Evolutionary conservation across 2,113 vertebrate species (phyloP), one percentile per base, ranked within the genome.

Genomic region (Oceanodroma tethys): DNA sequence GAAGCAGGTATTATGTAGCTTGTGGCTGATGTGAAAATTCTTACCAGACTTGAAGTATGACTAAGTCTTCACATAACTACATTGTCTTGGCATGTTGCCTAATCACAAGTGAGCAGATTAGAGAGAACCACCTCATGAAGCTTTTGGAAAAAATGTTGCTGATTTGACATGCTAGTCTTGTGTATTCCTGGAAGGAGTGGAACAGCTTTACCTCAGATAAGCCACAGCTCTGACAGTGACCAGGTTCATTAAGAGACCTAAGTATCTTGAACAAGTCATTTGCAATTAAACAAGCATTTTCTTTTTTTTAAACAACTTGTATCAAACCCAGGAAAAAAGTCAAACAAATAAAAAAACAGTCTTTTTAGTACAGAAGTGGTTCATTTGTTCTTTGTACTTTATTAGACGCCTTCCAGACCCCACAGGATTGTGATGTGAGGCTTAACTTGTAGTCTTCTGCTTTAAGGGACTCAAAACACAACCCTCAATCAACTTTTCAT

Each of bases 1-100:
- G 56, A 62, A 42, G 32, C 50, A 47, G 60, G 6, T 48, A 8
- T 23, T 27, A 19, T 2, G 32, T n/a, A 82, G 65, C 20, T n/a
- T 73, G 19, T 26, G 52, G 34, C 65, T 53, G 70, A 26, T 1
- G 1, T 11, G 36, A 13, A 62, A 90, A 7, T 36, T 71, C 45
- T 73, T 36, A n/a, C 25, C 27, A 8, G 36, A 6, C 26, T 10
- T 52, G n/a, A 67, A 11, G 10, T 45, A 19, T 2, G 47, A 38
- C 23, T 32, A 25, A 53, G 50, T 10, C 38, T 66, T n/a, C 26
- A 50, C 63, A 8, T 43, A 3, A n/a, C 9, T 12, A 10, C 1
- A 0, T 7, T n/a, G 12, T 7, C 26, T 2, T 71, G 62, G 65
- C 68, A 40, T 1, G 1, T 13, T 72, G 38, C 5, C 9, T 4